A percentile compares a stretch with the other conserved stretches of the same genome.
These are phyloP conservation scores for Bombus breviceps DNA, from an alignment of 1,140 invertebrate genomes.

Conservation along the genomic window DNA sequence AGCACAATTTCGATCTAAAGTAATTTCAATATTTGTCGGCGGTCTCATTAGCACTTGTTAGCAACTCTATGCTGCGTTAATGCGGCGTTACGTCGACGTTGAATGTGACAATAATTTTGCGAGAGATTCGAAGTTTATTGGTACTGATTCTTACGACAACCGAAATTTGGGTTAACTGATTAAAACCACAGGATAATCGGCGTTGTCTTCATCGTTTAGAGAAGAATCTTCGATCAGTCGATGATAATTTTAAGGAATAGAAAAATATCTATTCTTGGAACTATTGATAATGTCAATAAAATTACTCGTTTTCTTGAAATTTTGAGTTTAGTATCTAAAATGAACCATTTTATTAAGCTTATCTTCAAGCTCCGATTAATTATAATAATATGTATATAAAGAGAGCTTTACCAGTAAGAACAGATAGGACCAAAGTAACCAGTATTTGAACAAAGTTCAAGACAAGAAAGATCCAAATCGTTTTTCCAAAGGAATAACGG, in stretches of 20 bases:
- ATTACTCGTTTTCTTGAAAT: no score
- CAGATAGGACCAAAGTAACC: no score
- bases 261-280: no score
- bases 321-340: no score
- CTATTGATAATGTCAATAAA: no score
- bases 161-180: neutral
- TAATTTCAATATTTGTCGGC: slow-evolving; percentile 59
- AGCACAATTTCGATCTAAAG: slow-evolving; percentile 32
- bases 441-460: no score
- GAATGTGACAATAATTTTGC: slow-evolving; percentile 17
- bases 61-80: neutral
- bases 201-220: neutral
- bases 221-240: neutral
- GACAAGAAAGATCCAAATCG: no score
- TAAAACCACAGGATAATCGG: neutral
- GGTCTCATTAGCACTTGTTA: slow-evolving; percentile 28
- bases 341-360: no score
- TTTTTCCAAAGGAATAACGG: neutral
- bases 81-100: neutral
- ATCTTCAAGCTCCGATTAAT: no score
- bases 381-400: no score
- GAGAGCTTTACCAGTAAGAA: no score
- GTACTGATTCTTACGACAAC: neutral
- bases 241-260: neutral
- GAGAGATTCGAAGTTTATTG: neutral